Evolutionary conservation across 1,140 invertebrate species (phyloP).

Genomic region (Gryon sp.): DNA sequence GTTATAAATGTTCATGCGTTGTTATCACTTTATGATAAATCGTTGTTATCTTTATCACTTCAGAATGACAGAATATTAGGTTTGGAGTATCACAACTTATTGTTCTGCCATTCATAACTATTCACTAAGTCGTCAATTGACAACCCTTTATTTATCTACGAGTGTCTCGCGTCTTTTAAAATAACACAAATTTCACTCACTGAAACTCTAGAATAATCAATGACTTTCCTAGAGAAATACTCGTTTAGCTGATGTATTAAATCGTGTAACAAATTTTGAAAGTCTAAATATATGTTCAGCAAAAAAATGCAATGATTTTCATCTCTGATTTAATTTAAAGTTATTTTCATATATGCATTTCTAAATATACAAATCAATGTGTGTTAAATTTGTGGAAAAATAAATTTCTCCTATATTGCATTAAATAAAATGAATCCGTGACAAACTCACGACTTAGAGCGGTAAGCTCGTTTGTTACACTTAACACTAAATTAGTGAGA

Average conservation of each 20-base stretch:
- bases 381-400: slow-evolving; percentile 7
- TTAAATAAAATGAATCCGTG: slow-evolving; percentile 55
- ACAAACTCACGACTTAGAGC: slow-evolving; percentile 33
- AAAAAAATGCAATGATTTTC: no score
- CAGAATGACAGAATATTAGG: slow-evolving; percentile 23
- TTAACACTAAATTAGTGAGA: slow-evolving; percentile 74
- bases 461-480: slow-evolving; percentile 67
- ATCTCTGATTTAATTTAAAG: no score
- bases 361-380: slow-evolving; percentile 14
- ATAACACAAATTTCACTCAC: slow-evolving; percentile 15
- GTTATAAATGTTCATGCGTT: no score
- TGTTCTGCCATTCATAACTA: slow-evolving; percentile 16
- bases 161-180: slow-evolving; percentile 10
- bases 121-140: neutral
- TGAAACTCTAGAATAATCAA: neutral
- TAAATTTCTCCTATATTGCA: slow-evolving; percentile 17
- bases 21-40: no score
- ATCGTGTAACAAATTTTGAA: no score
- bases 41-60: slow-evolving; percentile 6
- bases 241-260: no score
- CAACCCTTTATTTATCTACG: slow-evolving; percentile 12
- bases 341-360: no score
- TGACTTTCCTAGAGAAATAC: no score
- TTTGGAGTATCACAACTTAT: slow-evolving; percentile 29
- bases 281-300: no score